These are phyloP conservation scores for Pteruthius melanotis DNA, from an alignment of 2,113 vertebrate species.

Conservation along the genomic window DNA sequence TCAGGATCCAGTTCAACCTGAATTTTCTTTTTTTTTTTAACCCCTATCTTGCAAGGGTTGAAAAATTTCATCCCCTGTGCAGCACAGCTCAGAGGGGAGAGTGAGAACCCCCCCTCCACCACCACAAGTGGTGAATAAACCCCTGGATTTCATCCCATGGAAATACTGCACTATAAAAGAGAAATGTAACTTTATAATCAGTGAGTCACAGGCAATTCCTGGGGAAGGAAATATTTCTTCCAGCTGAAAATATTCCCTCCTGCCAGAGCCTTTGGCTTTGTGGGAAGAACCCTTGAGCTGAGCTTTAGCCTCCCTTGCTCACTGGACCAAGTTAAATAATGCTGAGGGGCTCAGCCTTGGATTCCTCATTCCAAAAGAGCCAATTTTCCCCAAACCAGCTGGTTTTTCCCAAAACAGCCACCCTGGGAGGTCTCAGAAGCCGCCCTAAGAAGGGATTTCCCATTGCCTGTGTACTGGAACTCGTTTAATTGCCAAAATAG, in stretches of 20 bases:
- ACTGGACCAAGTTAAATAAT: background rate
- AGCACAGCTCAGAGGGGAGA: background rate
- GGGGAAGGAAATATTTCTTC: background rate
- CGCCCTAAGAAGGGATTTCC: fast-evolving
- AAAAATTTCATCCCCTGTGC: background rate
- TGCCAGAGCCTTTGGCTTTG: background rate
- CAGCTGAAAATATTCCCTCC: background rate
- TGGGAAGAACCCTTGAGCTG: background rate
- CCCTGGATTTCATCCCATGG: background rate
- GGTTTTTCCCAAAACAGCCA: background rate
- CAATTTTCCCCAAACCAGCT: background rate
- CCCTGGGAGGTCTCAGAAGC: background rate
- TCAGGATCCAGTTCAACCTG: background rate
- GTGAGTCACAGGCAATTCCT: background rate
- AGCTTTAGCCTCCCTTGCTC: background rate
- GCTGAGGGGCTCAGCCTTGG: background rate
- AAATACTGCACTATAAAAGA: background rate
- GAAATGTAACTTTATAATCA: background rate
- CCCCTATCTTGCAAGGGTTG: background rate
- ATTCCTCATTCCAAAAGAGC: background rate
- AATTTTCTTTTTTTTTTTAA: fast-evolving
- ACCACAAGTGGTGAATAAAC: background rate
- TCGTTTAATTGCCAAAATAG: background rate
- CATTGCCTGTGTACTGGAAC: background rate
- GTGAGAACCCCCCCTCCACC: background rate